Evolutionary conservation across 30 jellyfish, hydroid and myxozoan species (phyloP).

Genomic region (Catostylus mosaicus): DNA sequence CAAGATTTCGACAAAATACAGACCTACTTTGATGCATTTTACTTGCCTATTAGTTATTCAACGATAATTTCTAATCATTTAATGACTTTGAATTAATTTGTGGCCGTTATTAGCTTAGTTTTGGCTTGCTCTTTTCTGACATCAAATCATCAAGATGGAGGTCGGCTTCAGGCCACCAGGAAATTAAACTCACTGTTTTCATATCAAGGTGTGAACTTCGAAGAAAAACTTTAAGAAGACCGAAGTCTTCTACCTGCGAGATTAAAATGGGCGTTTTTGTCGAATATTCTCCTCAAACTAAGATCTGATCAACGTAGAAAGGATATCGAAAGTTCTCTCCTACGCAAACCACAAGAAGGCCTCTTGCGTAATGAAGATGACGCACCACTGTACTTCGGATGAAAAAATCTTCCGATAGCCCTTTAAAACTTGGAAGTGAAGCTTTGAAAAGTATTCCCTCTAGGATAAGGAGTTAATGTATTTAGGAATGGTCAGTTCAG

Average conservation of each 20-base stretch:
- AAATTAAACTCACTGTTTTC: background rate
- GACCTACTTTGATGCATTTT: background rate
- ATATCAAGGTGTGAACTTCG: no score
- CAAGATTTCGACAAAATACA: background rate
- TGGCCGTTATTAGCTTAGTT: background rate
- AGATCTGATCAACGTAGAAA: background rate
- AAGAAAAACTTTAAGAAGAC: no score
- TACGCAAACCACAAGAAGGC: conserved; percentile 66
- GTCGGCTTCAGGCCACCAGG: conserved; percentile 16
- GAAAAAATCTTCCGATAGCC: no score
- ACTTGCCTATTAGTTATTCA: background rate
- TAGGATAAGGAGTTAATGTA: no score
- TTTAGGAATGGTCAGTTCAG: no score
- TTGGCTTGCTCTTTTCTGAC: conserved; percentile 26
- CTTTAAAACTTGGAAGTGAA: no score
- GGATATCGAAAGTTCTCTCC: conserved; percentile 64
- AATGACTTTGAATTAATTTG: background rate
- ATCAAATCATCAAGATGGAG: conserved; percentile 16
- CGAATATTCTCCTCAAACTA: background rate
- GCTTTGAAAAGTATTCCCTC: no score
- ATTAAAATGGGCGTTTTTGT: background rate
- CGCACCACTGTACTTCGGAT: no score
- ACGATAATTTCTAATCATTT: background rate
- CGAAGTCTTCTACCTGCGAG: background rate
- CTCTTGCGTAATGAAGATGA: conserved; percentile 44